phyloP scores from a whole-genome alignment of 2,888 invertebrate genomes.

The Catocala nupta region DNA sequence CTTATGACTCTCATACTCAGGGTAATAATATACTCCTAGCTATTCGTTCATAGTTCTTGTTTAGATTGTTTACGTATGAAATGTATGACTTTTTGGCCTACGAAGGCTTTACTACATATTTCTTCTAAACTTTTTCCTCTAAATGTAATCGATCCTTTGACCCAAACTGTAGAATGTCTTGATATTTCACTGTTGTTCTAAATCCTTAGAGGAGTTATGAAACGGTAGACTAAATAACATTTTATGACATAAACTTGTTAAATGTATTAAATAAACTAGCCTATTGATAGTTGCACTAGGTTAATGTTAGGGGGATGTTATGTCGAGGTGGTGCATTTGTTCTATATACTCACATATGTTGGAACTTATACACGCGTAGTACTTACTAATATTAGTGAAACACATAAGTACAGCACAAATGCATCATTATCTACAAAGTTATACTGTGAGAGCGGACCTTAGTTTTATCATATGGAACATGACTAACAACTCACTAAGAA shows the following conservation, averaged over 20 bases:
- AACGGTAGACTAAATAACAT: constrained; percentile 56
- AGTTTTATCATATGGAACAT: constrained; percentile 32
- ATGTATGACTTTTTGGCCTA: constrained; percentile 79
- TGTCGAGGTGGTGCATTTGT: constrained; percentile 48
- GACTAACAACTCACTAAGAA: constrained; percentile 16
- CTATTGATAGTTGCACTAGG: constrained; percentile 76
- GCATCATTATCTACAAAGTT: constrained; percentile 48
- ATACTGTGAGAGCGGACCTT: constrained; percentile 18
- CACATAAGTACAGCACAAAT: constrained; percentile 46
- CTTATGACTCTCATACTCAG: constrained; percentile 85
- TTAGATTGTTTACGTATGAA: constrained; percentile 65
- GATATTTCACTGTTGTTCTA: constrained; percentile 69
- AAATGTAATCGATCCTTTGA: constrained; percentile 47
- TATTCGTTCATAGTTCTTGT: constrained; percentile 65
- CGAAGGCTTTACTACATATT: constrained; percentile 63
- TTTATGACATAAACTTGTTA: constrained; percentile 67
- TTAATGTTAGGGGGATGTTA: constrained; percentile 54
- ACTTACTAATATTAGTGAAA: constrained; percentile 24
- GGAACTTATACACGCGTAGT: constrained; percentile 2
- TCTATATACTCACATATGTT: constrained; percentile 19
- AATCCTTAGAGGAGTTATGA: constrained; percentile 68
- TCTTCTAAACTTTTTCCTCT: constrained; percentile 55
- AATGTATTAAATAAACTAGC: constrained; percentile 73
- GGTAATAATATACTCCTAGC: constrained; percentile 80
- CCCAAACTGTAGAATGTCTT: constrained; percentile 50